These are phyloP conservation scores for Manis crassicaudata DNA, from an alignment of 2,797 vertebrate genomes.

Conservation along the genomic window DNA sequence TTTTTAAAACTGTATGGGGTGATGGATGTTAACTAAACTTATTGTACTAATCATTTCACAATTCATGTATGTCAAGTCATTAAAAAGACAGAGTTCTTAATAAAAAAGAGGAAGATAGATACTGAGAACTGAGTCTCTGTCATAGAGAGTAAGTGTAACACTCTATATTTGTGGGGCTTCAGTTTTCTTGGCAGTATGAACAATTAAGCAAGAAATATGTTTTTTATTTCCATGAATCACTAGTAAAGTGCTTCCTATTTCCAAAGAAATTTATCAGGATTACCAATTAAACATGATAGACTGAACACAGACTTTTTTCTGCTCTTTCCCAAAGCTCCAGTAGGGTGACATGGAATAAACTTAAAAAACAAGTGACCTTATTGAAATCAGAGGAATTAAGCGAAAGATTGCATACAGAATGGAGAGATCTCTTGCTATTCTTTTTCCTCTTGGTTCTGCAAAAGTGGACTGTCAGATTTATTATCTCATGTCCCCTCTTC, in stretches of 20 bases:
- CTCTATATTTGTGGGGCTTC: neutral
- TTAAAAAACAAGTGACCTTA: neutral
- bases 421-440: neutral
- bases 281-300: neutral
- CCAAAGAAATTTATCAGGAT: neutral
- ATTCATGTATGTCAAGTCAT: too few relatives aligned
- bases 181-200: neutral
- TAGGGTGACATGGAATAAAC: neutral
- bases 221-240: neutral
- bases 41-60: neutral
- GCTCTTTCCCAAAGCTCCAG: neutral
- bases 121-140: neutral
- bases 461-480: neutral
- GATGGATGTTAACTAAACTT: neutral
- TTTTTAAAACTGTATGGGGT: neutral
- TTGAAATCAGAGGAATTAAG: neutral
- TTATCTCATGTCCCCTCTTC: neutral
- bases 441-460: neutral
- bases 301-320: neutral
- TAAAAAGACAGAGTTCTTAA: neutral
- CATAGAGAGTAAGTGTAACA: neutral
- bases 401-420: neutral
- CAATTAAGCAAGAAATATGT: neutral
- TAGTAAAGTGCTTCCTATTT: neutral
- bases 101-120: neutral